These are phyloP conservation scores for Lumbricus terrestris DNA, from an alignment of 2,888 invertebrate species.

Conservation along the genomic window DNA sequence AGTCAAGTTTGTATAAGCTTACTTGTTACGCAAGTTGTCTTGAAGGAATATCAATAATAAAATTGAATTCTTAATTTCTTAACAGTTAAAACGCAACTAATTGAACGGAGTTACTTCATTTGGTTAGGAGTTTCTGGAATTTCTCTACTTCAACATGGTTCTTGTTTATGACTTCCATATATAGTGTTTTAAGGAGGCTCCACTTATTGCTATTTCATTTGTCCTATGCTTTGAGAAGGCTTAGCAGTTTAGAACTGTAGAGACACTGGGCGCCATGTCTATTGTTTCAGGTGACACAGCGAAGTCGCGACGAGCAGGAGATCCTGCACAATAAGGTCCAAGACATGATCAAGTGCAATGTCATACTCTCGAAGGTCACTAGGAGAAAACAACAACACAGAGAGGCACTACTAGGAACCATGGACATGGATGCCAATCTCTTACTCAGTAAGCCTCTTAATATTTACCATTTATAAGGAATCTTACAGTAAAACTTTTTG, in stretches of 20 bases:
- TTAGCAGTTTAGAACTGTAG: not conserved
- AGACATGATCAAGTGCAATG: slow-evolving; percentile 47
- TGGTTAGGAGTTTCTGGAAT: not conserved
- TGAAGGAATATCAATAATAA: not conserved
- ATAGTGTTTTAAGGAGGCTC: not conserved
- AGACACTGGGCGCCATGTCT: not conserved
- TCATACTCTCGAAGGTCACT: slow-evolving; percentile 41
- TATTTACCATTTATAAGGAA: not conserved
- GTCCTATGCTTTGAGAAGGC: not conserved
- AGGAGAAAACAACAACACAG: slow-evolving; percentile 50
- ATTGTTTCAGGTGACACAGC: slow-evolving; percentile 8
- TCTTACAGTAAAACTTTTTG: not conserved
- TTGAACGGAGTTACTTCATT: not conserved
- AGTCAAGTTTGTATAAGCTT: not conserved
- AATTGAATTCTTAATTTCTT: not conserved
- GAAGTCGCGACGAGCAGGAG: slow-evolving; percentile 41
- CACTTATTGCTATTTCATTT: not conserved
- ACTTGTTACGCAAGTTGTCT: too few relatives aligned
- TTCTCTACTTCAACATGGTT: not conserved
- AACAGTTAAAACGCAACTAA: not conserved
- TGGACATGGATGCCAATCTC: slow-evolving; percentile 54
- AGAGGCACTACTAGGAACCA: slow-evolving; percentile 51
- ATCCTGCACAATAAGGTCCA: slow-evolving; percentile 48
- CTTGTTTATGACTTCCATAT: not conserved
- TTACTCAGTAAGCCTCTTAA: slow-evolving; percentile 32